Base-by-base conservation (phyloP, 2,113 vertebrate species). In the Epinephelus moara region DNA sequence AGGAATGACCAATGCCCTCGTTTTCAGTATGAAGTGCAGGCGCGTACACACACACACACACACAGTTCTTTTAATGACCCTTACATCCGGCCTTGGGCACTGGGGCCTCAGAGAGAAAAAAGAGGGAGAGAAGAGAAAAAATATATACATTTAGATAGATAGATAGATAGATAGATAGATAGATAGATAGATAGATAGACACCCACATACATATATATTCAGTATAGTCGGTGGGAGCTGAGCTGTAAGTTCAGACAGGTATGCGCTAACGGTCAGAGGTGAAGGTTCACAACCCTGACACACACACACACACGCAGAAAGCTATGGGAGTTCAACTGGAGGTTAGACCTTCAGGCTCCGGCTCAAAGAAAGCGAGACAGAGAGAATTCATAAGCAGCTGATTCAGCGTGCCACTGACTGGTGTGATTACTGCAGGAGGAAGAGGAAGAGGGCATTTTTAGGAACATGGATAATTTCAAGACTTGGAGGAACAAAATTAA, bases 281-380 rank as follows among this genome's bases (percentile, higher is more conserved):
- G 66, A 86, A 40, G 75, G 75, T 75, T 82, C 74, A 80, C 23
- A 77, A 13, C 30, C 17, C 66, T 83, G 60, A 68, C 50, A 63
- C 52, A 69, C 45, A 82, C 55, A 62, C 52, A 78, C 9, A 70
- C 50, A 78, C 27, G 70, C 55, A 71, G 53, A 71, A 2, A 64
- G 64, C 75, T 73, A 50, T 75, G 87, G 67, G 87, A 90, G 92
- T 93, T 93, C 91, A 94, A 74, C 64, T 53, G 74, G 69, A 83
- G 91, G 92, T 94, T 84, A 94, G 89, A 91, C 91, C 89, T 88
- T 80, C 74, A 88, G 92, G 89, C 91, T 91, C 87, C 82, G 12
- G 68, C 91, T 89, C 84, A 82, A 74, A 87, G 59, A 74, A 56
- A 67, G 67, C 78, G 52, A 80, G 50, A 84, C 64, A 80, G 64